A percentile compares a stretch with the other conserved stretches of the same genome.
phyloP scores from a whole-genome alignment of 2,888 invertebrate genomes.

The Oegoconia quadripuncta region DNA sequence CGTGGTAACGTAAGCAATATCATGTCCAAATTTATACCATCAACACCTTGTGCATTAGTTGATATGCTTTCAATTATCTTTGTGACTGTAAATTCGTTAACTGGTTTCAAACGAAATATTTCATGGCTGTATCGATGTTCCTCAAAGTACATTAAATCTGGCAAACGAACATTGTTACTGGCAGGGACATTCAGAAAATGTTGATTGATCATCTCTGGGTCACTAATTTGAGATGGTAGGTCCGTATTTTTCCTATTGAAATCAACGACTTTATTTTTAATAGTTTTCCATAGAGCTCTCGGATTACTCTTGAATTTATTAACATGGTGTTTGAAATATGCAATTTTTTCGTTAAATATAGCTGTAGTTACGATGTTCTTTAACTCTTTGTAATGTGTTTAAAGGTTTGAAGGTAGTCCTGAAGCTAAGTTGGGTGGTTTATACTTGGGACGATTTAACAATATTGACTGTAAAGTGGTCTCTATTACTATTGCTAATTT shows the following conservation, averaged over 20 bases:
- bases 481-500: no score
- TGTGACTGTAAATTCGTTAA: no score
- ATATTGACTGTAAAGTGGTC: no score
- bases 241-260: conserved; percentile 1
- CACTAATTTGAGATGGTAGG: conserved; percentile 10
- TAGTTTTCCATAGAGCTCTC: not conserved
- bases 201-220: conserved; percentile 10
- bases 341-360: conserved; percentile 3
- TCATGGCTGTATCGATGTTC: conserved; percentile 1
- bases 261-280: not conserved
- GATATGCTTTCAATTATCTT: no score
- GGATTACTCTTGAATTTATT: conserved; percentile 5
- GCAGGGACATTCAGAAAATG: conserved; percentile 13
- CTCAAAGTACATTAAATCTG: conserved; percentile 8
- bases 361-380: not conserved
- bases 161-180: not conserved
- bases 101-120: conserved; percentile 8
- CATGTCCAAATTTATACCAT: no score
- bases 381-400: conserved; percentile 3
- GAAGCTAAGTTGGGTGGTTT: no score
- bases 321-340: not conserved
- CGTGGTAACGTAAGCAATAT: no score
- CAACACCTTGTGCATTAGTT: no score
- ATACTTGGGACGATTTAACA: no score
- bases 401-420: no score